phyloP scores from a whole-genome alignment of 2,797 vertebrate species.

The Babyrousa celebensis region DNA sequence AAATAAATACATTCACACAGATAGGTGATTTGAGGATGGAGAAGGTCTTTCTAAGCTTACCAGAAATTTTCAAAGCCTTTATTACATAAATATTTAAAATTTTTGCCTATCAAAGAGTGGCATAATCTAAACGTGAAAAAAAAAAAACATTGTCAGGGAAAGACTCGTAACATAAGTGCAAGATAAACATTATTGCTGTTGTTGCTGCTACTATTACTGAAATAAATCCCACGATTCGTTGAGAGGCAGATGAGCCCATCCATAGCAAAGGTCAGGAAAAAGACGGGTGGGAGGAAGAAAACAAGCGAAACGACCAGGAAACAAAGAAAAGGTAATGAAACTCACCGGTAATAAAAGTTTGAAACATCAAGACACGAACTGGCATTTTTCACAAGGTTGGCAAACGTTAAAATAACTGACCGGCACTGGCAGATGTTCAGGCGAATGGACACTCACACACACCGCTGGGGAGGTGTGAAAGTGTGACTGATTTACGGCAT shows the following conservation, averaged over 20 bases:
- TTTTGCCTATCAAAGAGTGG: neutral
- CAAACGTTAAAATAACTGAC: neutral
- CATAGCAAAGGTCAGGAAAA: neutral
- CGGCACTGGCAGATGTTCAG: neutral
- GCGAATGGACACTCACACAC: neutral
- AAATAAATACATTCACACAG: constrained; percentile 32
- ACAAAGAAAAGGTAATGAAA: constrained; percentile 38
- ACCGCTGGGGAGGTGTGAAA: neutral
- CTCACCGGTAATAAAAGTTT: neutral
- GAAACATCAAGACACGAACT: constrained; percentile 52
- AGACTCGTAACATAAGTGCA: neutral
- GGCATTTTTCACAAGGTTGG: constrained; percentile 35
- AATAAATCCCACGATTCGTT: neutral
- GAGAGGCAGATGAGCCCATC: constrained; percentile 48
- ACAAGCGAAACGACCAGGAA: neutral
- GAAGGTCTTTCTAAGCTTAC: neutral
- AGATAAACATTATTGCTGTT: constrained; percentile 43
- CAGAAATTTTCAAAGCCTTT: constrained; percentile 35
- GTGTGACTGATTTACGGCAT: neutral
- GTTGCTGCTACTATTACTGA: neutral
- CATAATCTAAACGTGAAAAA: constrained; percentile 49
- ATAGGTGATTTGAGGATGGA: neutral
- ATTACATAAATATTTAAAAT: constrained; percentile 28
- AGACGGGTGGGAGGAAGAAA: neutral
- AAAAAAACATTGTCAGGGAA: neutral